Conservation (phyloP, 2,888 invertebrate genomes). For the Drosophila imparisetae region DNA sequence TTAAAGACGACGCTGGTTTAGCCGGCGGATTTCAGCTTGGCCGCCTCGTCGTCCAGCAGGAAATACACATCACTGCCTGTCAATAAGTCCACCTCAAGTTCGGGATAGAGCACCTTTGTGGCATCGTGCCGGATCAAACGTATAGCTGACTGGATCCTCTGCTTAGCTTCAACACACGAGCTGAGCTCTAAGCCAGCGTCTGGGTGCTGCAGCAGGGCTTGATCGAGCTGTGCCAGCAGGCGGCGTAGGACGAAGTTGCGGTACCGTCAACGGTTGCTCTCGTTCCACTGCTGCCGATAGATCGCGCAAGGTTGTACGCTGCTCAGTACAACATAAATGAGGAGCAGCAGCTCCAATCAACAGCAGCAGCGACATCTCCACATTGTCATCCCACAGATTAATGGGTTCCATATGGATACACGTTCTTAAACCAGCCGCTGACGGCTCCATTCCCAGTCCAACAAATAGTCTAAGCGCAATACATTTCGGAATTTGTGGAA, state of each 20-base stretch:
- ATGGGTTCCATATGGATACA: constrained; percentile 9
- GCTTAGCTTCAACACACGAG: constrained; percentile 21
- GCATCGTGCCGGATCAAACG: constrained; percentile 53
- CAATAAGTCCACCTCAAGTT: constrained; percentile 20
- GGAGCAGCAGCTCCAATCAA: constrained; percentile 33
- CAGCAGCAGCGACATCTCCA: constrained; percentile 40
- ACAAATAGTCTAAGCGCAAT: not conserved
- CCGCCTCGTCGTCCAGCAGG: constrained; percentile 50
- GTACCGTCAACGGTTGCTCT: constrained; percentile 38
- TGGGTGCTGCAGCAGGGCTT: constrained; percentile 11
- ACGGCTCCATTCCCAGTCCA: constrained; percentile 8
- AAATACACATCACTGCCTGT: constrained; percentile 40
- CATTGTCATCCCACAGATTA: constrained; percentile 19
- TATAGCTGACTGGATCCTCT: constrained; percentile 33
- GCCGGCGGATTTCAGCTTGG: constrained; percentile 34
- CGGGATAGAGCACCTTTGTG: constrained; percentile 47
- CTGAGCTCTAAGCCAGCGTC: constrained; percentile 18
- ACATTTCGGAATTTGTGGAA: too few relatives aligned
- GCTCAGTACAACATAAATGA: constrained; percentile 35
- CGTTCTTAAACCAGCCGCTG: constrained; percentile 11
- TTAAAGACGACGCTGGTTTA: constrained; percentile 35
- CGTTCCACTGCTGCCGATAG: constrained; percentile 31
- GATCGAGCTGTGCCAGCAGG: constrained; percentile 47
- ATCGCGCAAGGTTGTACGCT: constrained; percentile 26
- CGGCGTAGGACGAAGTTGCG: constrained; percentile 57